phyloP scores from a whole-genome alignment of 64 coral and sea anemone genomes.

The Actinia tenebrosa region DNA sequence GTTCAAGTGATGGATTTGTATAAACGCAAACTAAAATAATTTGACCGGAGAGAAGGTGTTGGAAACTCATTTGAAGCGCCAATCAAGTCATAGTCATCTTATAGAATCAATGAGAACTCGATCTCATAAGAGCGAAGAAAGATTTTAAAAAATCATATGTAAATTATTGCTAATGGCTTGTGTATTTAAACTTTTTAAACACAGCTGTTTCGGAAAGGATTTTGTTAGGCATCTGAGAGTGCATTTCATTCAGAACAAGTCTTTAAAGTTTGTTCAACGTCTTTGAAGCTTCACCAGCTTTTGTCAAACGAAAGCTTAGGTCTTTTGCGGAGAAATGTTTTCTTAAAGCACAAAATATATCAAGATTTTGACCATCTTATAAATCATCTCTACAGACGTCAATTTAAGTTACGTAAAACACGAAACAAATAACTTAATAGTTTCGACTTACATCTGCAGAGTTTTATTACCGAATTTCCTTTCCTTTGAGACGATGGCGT shows the following conservation, averaged over 20 bases:
- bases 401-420: no score
- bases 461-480: neutral
- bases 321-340: no score
- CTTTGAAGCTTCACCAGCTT: no score
- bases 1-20: no score
- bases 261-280: neutral
- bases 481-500: neutral
- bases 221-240: neutral
- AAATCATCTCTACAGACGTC: no score
- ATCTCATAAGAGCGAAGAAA: neutral
- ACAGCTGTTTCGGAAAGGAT: neutral
- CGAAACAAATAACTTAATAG: no score
- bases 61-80: slow-evolving; percentile 5
- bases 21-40: no score
- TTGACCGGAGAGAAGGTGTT: slow-evolving; percentile 23
- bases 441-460: no score
- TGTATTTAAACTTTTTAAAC: neutral
- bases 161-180: neutral
- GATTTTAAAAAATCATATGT: neutral
- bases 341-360: no score
- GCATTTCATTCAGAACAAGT: neutral
- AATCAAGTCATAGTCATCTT: neutral
- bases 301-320: no score
- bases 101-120: neutral
- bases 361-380: no score